phyloP scores from a whole-genome alignment of 2,888 invertebrate species.

The Drosophila vallismaia region DNA sequence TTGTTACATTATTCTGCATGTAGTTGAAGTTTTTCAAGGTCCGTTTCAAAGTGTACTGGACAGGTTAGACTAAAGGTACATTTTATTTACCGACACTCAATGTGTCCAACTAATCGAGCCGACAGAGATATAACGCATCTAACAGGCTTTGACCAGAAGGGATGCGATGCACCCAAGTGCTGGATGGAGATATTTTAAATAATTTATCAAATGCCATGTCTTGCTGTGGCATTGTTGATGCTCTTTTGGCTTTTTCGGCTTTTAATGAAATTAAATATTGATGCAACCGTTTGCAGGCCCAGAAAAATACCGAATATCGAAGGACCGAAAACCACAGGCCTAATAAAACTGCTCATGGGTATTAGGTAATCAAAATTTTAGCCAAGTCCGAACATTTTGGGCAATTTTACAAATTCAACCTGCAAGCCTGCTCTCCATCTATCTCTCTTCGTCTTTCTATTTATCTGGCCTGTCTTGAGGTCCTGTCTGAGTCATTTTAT shows the following conservation, averaged over 20 bases:
- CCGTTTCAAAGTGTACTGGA: not conserved
- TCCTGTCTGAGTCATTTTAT: constrained; percentile 55
- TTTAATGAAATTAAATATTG: constrained; percentile 78
- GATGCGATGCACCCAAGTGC: constrained; percentile 24
- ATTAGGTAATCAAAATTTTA: constrained; percentile 54
- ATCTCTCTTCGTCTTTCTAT: constrained; percentile 17
- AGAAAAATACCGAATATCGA: constrained; percentile 36
- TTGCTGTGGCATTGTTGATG: constrained; percentile 62
- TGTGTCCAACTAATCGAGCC: constrained; percentile 50
- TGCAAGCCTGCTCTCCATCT: not conserved
- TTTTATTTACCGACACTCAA: constrained; percentile 42
- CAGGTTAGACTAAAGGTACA: constrained; percentile 15
- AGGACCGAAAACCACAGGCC: constrained; percentile 54
- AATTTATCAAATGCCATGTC: constrained; percentile 61
- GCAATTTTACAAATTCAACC: constrained; percentile 46
- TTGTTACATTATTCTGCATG: not conserved
- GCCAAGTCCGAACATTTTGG: constrained; percentile 43
- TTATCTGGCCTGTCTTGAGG: constrained; percentile 38
- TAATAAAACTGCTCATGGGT: constrained; percentile 61
- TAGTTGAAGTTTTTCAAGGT: not conserved
- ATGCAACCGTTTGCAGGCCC: constrained; percentile 44
- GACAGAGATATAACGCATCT: constrained; percentile 27
- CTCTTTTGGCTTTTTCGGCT: constrained; percentile 56
- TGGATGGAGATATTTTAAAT: constrained; percentile 55
- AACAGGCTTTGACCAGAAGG: constrained; percentile 38